Conservation (phyloP, 37 sponge, comb jelly and placozoan species). For the Haliclona indistincta region DNA sequence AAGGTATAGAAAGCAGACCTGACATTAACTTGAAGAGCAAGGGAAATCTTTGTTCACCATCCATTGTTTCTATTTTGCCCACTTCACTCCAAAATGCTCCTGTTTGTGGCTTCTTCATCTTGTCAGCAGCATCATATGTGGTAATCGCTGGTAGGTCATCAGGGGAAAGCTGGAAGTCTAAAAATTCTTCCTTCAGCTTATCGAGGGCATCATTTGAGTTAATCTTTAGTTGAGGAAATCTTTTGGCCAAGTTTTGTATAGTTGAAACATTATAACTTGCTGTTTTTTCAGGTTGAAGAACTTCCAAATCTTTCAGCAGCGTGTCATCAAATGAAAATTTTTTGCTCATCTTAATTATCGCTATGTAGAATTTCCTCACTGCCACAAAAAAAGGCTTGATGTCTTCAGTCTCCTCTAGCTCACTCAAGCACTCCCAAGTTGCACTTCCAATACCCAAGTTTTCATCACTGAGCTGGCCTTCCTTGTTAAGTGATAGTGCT, state of each 20-base stretch:
- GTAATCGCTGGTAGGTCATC: constrained; percentile 3
- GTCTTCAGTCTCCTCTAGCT: constrained; percentile 24
- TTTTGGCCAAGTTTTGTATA: background rate
- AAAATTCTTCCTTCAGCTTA: constrained; percentile 25
- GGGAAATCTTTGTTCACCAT: constrained; percentile 45
- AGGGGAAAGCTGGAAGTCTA: constrained; percentile 27
- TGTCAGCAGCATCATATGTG: background rate
- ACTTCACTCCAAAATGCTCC: constrained; percentile 34
- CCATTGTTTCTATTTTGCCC: constrained; percentile 34
- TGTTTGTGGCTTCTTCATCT: background rate
- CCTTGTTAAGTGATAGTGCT: background rate
- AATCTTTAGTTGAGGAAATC: background rate
- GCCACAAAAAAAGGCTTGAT: background rate
- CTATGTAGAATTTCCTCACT: background rate
- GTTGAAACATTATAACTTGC: background rate
- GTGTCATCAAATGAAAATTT: background rate
- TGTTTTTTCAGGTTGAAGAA: background rate
- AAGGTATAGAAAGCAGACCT: constrained; percentile 19
- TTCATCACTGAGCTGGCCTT: constrained; percentile 17
- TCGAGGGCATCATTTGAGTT: background rate
- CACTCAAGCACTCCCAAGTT: constrained; percentile 28
- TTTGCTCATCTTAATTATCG: background rate
- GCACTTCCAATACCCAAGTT: constrained; percentile 35
- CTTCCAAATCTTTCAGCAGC: background rate
- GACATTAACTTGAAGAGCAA: constrained; percentile 31